A percentile compares a stretch with the other conserved stretches of the same genome.
phyloP scores from a whole-genome alignment of 2,797 vertebrate species.

The Scolopax rusticola region DNA sequence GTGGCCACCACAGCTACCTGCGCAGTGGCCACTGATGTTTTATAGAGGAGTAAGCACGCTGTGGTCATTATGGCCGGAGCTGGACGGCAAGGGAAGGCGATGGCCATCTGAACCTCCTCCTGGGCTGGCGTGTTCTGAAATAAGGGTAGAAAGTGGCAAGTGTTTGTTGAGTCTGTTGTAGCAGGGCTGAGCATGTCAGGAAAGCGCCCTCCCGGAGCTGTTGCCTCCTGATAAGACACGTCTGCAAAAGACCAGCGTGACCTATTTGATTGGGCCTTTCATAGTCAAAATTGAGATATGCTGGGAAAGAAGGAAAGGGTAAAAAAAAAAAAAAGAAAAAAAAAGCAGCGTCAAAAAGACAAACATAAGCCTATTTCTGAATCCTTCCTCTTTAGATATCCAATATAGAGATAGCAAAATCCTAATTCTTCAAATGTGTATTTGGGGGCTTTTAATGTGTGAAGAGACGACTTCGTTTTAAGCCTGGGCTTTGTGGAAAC shows the following conservation, averaged over 20 bases:
- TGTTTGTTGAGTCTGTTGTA: not conserved
- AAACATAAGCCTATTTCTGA: constrained; percentile 16
- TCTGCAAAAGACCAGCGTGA: not conserved
- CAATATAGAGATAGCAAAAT: not conserved
- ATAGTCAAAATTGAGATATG: not conserved
- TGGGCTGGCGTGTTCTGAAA: accelerated
- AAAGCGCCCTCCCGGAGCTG: not conserved
- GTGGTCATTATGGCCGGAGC: not conserved
- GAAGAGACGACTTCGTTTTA: constrained; percentile 4
- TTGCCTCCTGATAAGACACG: not conserved
- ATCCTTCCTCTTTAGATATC: constrained; percentile 2
- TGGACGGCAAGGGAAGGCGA: accelerated
- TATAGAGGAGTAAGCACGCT: not conserved
- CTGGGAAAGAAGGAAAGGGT: not conserved
- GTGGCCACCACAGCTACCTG: not conserved
- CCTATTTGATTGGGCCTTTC: not conserved
- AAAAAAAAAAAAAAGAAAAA: not conserved
- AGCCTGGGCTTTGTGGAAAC: constrained; percentile 23
- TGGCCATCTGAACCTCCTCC: not conserved
- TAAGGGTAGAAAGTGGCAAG: not conserved
- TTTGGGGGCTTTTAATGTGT: not conserved
- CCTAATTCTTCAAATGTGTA: constrained; percentile 5
- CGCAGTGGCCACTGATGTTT: not conserved
- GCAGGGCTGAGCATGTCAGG: not conserved
- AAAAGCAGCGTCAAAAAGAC: not conserved